These are phyloP conservation scores for Caiman crocodilus DNA, from an alignment of 2,797 vertebrate genomes.

Conservation along the genomic window DNA sequence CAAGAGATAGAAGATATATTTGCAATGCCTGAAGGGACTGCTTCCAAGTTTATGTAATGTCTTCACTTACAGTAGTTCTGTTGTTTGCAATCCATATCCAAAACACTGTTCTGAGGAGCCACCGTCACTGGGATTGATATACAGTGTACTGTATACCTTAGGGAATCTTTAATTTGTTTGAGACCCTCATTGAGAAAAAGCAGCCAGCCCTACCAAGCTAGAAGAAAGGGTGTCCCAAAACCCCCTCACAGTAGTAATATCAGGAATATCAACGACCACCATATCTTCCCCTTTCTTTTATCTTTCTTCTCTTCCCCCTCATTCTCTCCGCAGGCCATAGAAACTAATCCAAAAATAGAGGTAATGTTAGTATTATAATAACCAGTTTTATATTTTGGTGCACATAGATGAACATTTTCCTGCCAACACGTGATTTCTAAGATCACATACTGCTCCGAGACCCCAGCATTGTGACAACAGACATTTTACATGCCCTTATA, in stretches of 20 bases:
- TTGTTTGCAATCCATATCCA: not conserved
- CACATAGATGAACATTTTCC: not conserved
- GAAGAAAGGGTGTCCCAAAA: not conserved
- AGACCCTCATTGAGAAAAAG: not conserved
- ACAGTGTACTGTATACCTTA: not conserved
- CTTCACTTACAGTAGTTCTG: rapidly evolving
- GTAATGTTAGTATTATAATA: not conserved
- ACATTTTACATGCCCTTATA: not conserved
- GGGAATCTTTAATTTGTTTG: not conserved
- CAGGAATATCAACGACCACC: not conserved
- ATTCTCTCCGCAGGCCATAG: not conserved
- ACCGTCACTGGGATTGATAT: not conserved
- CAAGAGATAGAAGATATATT: rapidly evolving
- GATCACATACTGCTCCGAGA: not conserved
- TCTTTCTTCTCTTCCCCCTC: constrained; percentile 20
- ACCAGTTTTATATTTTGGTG: not conserved
- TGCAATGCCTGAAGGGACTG: too few relatives aligned
- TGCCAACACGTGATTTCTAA: rapidly evolving
- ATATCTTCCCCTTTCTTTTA: not conserved
- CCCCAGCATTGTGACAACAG: not conserved
- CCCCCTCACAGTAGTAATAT: not conserved
- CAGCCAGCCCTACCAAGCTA: not conserved
- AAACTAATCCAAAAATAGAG: constrained; percentile 36
- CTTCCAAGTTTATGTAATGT: not conserved
- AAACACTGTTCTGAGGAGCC: rapidly evolving